Conservation (phyloP, 2,888 invertebrate genomes). For the Cryptops parisi region DNA sequence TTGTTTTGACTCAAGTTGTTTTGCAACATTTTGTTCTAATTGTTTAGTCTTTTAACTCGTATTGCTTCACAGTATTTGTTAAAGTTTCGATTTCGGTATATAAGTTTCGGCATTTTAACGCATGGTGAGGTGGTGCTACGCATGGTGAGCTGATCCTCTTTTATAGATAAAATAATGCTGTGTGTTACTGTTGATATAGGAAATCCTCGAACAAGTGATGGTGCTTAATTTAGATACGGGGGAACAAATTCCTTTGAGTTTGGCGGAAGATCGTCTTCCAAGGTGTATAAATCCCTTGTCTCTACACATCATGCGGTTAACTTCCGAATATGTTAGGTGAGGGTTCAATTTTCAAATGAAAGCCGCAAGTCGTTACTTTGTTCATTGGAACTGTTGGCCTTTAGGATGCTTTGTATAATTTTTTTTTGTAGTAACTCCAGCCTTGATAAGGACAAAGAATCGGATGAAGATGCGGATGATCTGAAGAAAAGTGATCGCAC, state of each 20-base stretch:
- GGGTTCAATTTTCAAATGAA: too few relatives aligned
- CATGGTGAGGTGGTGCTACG: too few relatives aligned
- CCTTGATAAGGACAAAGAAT: conserved; percentile 42
- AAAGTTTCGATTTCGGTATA: too few relatives aligned
- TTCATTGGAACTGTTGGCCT: too few relatives aligned
- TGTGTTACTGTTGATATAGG: conserved; percentile 41
- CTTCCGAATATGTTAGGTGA: conserved; percentile 65
- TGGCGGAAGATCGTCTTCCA: conserved; percentile 84
- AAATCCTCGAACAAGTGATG: conserved; percentile 77
- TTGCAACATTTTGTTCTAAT: too few relatives aligned
- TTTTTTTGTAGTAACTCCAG: conserved; percentile 37
- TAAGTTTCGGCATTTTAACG: too few relatives aligned
- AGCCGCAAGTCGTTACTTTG: neutral
- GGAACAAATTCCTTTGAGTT: conserved; percentile 82
- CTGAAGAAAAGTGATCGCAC: conserved; percentile 37
- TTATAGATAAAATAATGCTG: too few relatives aligned
- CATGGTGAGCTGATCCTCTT: too few relatives aligned
- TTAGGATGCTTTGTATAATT: neutral
- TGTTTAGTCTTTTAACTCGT: too few relatives aligned
- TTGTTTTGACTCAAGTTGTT: too few relatives aligned
- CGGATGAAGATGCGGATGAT: conserved; percentile 59
- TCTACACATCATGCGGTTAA: conserved; percentile 82
- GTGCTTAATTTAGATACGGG: conserved; percentile 50
- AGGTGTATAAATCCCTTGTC: conserved; percentile 87
- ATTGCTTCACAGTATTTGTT: too few relatives aligned